Conservation (phyloP, 2,797 vertebrate species). For the Chloroceryle inda region DNA sequence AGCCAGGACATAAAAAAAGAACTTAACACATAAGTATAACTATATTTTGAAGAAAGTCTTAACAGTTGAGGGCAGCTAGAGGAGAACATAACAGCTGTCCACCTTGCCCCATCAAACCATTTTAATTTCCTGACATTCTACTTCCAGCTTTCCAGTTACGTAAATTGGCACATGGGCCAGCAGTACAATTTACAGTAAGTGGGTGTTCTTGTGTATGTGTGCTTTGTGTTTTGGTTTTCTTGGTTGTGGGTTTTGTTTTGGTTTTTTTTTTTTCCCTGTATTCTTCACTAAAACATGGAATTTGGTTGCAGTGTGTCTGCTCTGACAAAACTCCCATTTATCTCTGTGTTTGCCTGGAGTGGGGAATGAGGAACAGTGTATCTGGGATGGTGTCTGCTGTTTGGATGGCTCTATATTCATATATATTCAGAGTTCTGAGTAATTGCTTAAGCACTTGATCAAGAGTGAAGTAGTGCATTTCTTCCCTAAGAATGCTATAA, state of each 20-base stretch:
- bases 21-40: not conserved
- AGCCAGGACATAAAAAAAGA: not conserved
- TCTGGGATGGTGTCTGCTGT: not conserved
- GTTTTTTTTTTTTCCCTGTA: not conserved
- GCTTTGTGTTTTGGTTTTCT: not conserved
- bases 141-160: not conserved
- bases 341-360: not conserved
- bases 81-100: not conserved
- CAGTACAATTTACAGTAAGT: not conserved
- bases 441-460: not conserved
- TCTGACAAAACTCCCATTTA: not conserved
- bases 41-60: not conserved
- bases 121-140: not conserved
- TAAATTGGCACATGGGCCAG: rapidly evolving
- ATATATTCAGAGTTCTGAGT: not conserved
- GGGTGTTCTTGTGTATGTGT: not conserved
- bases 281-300: not conserved
- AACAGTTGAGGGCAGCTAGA: not conserved
- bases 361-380: not conserved
- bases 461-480: not conserved
- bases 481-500: not conserved
- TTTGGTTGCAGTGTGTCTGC: not conserved
- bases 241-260: too few relatives aligned
- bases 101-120: not conserved
- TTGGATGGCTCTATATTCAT: not conserved